phyloP scores from a whole-genome alignment of 2,113 vertebrate species.

The Pagrus major region DNA sequence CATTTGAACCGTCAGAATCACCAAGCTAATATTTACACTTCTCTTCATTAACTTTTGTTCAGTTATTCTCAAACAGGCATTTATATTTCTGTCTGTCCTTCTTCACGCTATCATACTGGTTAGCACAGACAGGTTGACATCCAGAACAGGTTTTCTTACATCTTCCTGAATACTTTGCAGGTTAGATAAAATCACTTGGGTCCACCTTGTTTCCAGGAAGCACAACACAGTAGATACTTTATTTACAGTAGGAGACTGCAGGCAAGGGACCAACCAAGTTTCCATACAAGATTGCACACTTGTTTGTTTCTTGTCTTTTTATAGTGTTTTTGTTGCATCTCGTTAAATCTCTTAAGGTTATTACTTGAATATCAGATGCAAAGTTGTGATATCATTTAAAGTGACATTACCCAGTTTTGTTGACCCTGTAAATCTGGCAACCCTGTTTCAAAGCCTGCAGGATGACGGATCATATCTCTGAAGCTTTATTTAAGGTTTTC shows the following conservation, averaged over 20 bases:
- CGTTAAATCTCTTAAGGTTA: background rate
- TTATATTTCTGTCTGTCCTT: too few species aligned
- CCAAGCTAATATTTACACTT: background rate
- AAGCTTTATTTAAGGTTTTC: background rate
- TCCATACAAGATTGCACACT: slow-evolving; percentile 1
- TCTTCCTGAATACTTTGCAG: slow-evolving; percentile 1
- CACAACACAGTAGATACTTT: background rate
- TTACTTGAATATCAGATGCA: slow-evolving; percentile 9
- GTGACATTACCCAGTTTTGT: background rate
- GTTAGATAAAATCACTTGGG: background rate
- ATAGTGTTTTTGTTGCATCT: background rate
- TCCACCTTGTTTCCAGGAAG: background rate
- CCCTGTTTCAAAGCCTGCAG: background rate
- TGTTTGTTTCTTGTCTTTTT: background rate
- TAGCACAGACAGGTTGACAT: background rate
- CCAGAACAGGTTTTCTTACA: background rate
- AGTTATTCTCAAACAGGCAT: background rate
- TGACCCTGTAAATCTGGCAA: background rate
- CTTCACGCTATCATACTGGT: background rate
- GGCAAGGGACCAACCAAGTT: slow-evolving; percentile 1
- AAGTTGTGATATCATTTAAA: too few species aligned
- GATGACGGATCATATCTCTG: background rate
- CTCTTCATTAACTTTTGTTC: background rate
- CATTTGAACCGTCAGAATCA: too few species aligned
- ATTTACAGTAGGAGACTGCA: too few species aligned